Evolutionary conservation across 1,140 invertebrate species (phyloP).

Genomic region (Plectrocnemia conspersa): DNA sequence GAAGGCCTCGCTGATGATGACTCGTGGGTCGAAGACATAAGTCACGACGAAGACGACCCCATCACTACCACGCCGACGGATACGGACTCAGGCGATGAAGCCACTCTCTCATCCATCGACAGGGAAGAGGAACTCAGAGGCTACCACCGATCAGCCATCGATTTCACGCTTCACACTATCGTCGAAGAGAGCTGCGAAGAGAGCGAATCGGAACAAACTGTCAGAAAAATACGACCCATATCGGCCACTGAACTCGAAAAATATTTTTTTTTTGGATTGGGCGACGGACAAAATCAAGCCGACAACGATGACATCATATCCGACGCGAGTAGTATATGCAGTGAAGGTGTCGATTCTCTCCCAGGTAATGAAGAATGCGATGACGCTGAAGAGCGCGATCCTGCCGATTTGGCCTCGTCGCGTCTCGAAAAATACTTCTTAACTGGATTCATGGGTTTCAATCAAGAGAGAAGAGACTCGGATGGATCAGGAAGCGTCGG

Average conservation of each 20-base stretch:
- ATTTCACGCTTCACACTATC: constrained; percentile 89
- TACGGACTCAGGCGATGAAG: constrained; percentile 55
- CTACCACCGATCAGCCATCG: constrained; percentile 73
- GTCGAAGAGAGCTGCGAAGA: constrained; percentile 92
- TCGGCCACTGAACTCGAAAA: constrained; percentile 83
- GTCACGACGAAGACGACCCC: constrained; percentile 65
- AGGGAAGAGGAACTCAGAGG: constrained; percentile 76
- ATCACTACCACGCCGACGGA: constrained; percentile 55
- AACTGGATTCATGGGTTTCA: constrained; percentile 78
- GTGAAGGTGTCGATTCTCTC: constrained; percentile 70
- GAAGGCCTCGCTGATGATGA: constrained; percentile 81
- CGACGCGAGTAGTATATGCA: constrained; percentile 83
- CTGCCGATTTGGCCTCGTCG: constrained; percentile 74
- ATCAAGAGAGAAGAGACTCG: constrained; percentile 65
- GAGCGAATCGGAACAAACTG: constrained; percentile 65
- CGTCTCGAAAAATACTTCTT: constrained; percentile 87
- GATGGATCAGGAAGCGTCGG: constrained; percentile 80
- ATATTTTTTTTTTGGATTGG: constrained; percentile 84
- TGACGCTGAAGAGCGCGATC: constrained; percentile 50
- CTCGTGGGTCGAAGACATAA: constrained; percentile 81
- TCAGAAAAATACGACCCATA: constrained; percentile 58
- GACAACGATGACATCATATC: constrained; percentile 70
- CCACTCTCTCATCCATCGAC: constrained; percentile 52
- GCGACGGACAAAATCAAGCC: constrained; percentile 57
- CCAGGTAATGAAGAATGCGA: constrained; percentile 52